Conservation (phyloP, 2,888 invertebrate species). For the Adineta ricciae region DNA sequence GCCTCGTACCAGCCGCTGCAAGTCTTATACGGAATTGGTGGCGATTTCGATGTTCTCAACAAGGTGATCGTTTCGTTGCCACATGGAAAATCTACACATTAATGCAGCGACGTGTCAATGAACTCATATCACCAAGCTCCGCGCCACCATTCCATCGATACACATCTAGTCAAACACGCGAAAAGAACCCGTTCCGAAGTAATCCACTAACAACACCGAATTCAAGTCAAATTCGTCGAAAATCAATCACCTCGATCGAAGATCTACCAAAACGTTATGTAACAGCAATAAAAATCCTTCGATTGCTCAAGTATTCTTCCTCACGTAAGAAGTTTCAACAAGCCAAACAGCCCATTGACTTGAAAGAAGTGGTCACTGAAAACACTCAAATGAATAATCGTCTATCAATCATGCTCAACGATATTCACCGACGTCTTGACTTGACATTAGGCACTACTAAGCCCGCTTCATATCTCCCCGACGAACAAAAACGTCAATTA, state of each 20-base stretch:
- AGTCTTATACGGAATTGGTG: constrained; percentile 32
- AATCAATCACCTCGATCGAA: neutral
- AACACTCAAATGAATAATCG: neutral
- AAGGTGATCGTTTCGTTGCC: neutral
- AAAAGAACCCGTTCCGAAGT: neutral
- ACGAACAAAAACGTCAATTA: neutral
- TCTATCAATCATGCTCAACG: neutral
- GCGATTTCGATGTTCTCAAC: constrained; percentile 11
- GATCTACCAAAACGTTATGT: constrained; percentile 14
- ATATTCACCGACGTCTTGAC: constrained; percentile 7
- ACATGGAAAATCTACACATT: constrained; percentile 1
- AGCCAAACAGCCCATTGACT: neutral
- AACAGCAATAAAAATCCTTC: constrained; percentile 1
- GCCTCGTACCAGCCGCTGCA: constrained; percentile 31
- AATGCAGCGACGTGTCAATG: neutral
- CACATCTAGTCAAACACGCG: neutral
- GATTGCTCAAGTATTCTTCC: neutral
- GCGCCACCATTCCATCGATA: neutral
- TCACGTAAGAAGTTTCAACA: neutral
- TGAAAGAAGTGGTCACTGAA: neutral
- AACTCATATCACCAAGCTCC: neutral
- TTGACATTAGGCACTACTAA: neutral
- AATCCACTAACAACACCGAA: neutral
- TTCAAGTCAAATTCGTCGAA: neutral
- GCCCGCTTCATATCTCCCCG: neutral